Evolutionary conservation across 2,888 invertebrate genomes (phyloP), one percentile per base, ranked within the genome.

Genomic region (Cataglyphis albicans): DNA sequence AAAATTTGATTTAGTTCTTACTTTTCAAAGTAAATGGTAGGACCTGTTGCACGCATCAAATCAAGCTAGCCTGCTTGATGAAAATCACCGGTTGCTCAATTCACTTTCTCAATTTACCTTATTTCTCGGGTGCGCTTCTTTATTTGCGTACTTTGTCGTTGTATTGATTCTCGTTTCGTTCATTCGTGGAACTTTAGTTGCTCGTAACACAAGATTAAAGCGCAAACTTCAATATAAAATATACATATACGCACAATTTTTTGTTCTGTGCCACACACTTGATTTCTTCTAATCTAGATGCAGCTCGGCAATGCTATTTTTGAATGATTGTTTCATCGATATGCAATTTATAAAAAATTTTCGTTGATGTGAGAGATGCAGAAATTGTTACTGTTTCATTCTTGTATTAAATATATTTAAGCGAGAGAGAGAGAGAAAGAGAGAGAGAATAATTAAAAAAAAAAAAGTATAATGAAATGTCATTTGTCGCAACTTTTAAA

Each of bases 1-100:
- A 80, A 80, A 80, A 80, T 80, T 80, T 80, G 78, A 72, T 80
- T 80, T 80, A 80, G 44, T 72, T 59, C 59, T 80, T 72, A 72
- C 78, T 80, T 70, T 38, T 83, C 55, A 74, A 80, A 83, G 84
- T 68, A 85, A 85, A 85, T 68, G 67, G 55, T 44, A 52, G 29
- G 29, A 85, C 84, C 84, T 85, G 84, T 85, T 85, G 84, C 84
- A 73, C 80, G 68, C 83, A 48, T 68, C 74, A 67, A 63, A 74
- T 84, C 84, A 82, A 84, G 75, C 41, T 63, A 57, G 52, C 52
- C 41, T 48, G 68, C 68, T 84, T 82, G 82, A 84, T 82, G 67
- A 67, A 81, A 81, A 81, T 84, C 82, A 74, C 74, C 55, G 73
- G 61, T 81, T 82, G 74, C 64, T 65, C 78, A 61, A 68, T 82